Percentiles rank a stretch among this genome's conserved stretches.
Conservation (phyloP, 1,140 invertebrate species). For the Nasonia vitripennis region DNA sequence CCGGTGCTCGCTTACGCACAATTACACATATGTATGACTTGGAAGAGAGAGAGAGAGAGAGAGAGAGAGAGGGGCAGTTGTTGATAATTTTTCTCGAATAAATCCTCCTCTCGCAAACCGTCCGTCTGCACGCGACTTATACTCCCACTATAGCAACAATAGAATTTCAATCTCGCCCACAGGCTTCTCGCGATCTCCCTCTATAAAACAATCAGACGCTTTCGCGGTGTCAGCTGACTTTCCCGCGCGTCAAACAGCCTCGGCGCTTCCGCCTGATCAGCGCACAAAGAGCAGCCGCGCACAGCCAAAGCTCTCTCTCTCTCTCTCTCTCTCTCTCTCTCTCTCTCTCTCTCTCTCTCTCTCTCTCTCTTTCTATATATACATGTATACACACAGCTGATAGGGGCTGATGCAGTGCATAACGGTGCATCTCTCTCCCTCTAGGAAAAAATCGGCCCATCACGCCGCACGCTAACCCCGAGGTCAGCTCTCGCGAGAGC, state of each 20-base stretch:
- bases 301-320: too few species aligned
- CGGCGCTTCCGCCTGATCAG: not conserved
- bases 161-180: not conserved
- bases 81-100: not conserved
- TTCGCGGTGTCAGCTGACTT: not conserved
- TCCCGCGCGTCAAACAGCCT: not conserved
- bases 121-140: too few species aligned
- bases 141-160: not conserved
- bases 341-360: too few species aligned
- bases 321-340: too few species aligned
- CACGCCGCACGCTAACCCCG: slow-evolving; percentile 16
- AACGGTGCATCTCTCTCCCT: not conserved
- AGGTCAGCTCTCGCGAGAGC: slow-evolving; percentile 13
- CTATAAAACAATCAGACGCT: not conserved
- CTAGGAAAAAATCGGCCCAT: not conserved
- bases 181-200: not conserved
- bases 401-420: not conserved
- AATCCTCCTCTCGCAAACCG: too few species aligned
- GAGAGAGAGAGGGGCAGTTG: not conserved
- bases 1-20: not conserved
- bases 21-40: slow-evolving; percentile 24
- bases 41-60: slow-evolving; percentile 10
- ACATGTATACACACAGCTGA: too few species aligned
- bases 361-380: too few species aligned
- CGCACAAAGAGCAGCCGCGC: not conserved